Evolutionary conservation across 1,140 invertebrate species (phyloP), one percentile per base, ranked within the genome.

Genomic region (Drosophila guanche): DNA sequence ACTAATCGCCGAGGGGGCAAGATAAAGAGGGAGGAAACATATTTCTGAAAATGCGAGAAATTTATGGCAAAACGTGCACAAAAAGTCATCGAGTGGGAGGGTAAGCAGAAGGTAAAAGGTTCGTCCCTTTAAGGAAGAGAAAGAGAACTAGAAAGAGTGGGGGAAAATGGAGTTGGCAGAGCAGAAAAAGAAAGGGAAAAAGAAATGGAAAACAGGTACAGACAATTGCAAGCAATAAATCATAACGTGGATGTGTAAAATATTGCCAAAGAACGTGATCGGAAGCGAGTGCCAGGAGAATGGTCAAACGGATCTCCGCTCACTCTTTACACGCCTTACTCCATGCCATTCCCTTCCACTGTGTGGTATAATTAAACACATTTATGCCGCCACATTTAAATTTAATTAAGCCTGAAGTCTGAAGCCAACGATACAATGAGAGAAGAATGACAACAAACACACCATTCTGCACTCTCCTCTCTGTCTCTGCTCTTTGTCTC

Each of bases 261-360:
- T 81, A 81, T 81, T 76, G 58, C 78, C 73, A 73, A 58, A 50
- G 56, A 81, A 81, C 79, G 78, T 81, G 79, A 81, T 81, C 78
- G 78, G 72, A 81, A 81, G 75, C 60, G 52, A 59, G 42, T 41
- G 62, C 68, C 33, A 48, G 12, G 68, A 56, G 51, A 68, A 68
- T 68, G 51, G 68, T 65, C 67, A 68, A 74, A 46, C 65, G 53
- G 71, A 42, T 25, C 20, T 53, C 41, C 37, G 14, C 12, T 14
- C 23, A 7, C 10, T n/a, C 22, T 5, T 29, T 12, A 25, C n/a
- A 20, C 14, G 3, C 8, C 33, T 4, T 8, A 10, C 33, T 10
- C 1, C 10, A 1, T 12, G 10, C 33, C 10, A 1, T 43, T 5
- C 16, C 22, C 27, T 6, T 10, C 25, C 33, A 10, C 40, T 7